Percentiles rank a stretch among this genome's conserved stretches.
Evolutionary conservation across 1,140 invertebrate species (phyloP).

Genomic region (Doryteuthis pealeii): DNA sequence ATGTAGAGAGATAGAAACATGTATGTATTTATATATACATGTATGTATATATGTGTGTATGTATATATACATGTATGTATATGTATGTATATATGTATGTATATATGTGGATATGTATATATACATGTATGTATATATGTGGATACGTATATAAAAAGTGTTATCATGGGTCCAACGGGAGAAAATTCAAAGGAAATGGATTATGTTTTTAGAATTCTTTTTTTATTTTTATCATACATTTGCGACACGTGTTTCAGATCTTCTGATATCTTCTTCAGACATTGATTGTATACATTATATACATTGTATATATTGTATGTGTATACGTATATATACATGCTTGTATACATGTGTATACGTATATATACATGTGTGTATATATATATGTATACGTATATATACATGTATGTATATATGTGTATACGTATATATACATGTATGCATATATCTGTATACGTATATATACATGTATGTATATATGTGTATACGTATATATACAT

Average conservation of each 20-base stretch:
- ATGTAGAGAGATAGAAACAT: no score
- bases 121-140: neutral
- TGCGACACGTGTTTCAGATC: no score
- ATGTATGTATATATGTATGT: constrained; percentile 2
- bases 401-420: neutral
- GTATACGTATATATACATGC: neutral
- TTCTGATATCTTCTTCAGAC: no score
- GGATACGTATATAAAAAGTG: no score
- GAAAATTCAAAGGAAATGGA: no score
- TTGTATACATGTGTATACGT: neutral
- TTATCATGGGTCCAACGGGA: no score
- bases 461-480: neutral
- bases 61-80: neutral
- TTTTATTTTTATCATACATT: no score
- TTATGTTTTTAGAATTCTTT: no score
- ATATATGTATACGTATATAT: constrained; percentile 5
- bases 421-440: neutral
- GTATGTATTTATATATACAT: no score
- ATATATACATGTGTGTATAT: neutral
- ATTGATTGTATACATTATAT: no score
- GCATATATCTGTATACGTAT: neutral
- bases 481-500: neutral
- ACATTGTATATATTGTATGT: neutral
- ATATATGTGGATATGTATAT: neutral
- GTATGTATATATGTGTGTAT: neutral